Evolutionary conservation across 2,113 vertebrate species (phyloP), one percentile per base, ranked within the genome.

Genomic region (Perca flavescens): DNA sequence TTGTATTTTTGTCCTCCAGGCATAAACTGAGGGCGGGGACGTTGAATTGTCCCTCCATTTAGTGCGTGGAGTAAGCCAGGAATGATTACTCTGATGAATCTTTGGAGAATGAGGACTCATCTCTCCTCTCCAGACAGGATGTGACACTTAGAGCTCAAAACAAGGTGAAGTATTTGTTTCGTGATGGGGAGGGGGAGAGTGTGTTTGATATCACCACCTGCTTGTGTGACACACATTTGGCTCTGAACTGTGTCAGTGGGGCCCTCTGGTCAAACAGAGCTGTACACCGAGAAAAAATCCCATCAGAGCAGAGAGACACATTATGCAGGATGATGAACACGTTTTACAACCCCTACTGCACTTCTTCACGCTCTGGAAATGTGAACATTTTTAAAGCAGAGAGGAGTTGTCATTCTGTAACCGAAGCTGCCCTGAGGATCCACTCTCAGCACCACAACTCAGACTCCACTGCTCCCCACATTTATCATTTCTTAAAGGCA

Each of bases 241-340:
- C 31, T 71, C 72, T 71, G 65, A 46, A 53, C 36, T 54, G 22
- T 60, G 78, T 47, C 25, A 14, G 22, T 8, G 9, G 25, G 9
- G 73, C 62, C 87, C 43, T 79, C 75, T 19, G 69, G 79, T 85
- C 69, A 52, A 8, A 69, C 64, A 60, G 53, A n/a, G 25, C 43
- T 31, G 22, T 28, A 50, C n/a, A 15, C 68, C 9, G 14, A 61
- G 28, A 19, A 6, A 50, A 70, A 15, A 1, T 8, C 64, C 69
- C 69, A 73, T 43, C 60, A 71, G 28, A 71, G 85, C 84, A 67
- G 15, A 57, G 54, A 76, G 63, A 74, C 69, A 70, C 74, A 65
- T 88, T 66, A 52, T 60, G 22, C 61, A 34, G 60, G 73, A 68
- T 47, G 68, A 70, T 67, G 74, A 77, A 74, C 54, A 77, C 0